Evolutionary conservation across 2,888 invertebrate genomes (phyloP).

Genomic region (Himalopsyche anomala): DNA sequence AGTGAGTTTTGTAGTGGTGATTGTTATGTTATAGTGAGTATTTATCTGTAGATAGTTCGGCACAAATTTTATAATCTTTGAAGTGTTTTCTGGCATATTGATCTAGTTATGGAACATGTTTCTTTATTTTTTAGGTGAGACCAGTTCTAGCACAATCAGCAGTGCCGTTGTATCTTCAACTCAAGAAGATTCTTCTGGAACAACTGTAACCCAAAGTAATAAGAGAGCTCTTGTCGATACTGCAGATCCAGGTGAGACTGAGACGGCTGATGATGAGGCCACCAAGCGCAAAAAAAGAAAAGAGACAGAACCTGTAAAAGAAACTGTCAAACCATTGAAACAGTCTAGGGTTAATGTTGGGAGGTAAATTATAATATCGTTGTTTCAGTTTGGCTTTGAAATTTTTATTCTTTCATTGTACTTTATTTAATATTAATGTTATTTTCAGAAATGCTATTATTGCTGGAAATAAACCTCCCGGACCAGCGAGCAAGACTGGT

Average conservation of each 20-base stretch:
- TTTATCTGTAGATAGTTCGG: neutral
- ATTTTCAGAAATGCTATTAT: slow-evolving; percentile 69
- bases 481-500: slow-evolving; percentile 77
- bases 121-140: slow-evolving; percentile 53
- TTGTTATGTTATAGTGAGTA: neutral
- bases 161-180: slow-evolving; percentile 73
- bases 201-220: slow-evolving; percentile 67
- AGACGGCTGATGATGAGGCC: slow-evolving; percentile 79
- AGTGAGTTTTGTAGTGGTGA: neutral
- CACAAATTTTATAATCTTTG: neutral
- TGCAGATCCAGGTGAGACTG: slow-evolving; percentile 77
- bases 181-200: slow-evolving; percentile 70
- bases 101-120: neutral
- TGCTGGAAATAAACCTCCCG: slow-evolving; percentile 76
- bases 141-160: slow-evolving; percentile 66
- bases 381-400: neutral
- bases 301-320: slow-evolving; percentile 80
- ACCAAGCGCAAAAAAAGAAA: slow-evolving; percentile 86
- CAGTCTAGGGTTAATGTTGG: slow-evolving; percentile 69
- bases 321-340: slow-evolving; percentile 75
- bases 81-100: too few relatives aligned
- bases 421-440: slow-evolving; percentile 21
- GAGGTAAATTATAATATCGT: slow-evolving; percentile 56
- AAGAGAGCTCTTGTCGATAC: slow-evolving; percentile 66
- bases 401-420: neutral